Evolutionary conservation across 2,888 invertebrate species (phyloP), one percentile per base, ranked within the genome.

Genomic region (Pomacea canaliculata): DNA sequence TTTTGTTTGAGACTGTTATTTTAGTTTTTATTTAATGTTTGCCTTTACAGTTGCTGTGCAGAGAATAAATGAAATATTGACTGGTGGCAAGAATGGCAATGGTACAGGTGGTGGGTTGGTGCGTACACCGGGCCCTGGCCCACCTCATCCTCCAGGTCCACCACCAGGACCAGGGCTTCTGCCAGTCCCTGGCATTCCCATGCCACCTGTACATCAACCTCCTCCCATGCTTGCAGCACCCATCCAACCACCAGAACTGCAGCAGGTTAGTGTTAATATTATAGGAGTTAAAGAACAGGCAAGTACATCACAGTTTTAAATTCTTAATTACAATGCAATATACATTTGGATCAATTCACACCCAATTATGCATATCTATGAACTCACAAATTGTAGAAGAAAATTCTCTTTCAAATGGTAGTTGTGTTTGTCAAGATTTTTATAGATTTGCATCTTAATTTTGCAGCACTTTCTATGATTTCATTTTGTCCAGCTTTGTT

Each of bases 51-150:
- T 92, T 90, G 93, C 93, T 69, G 91, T 93, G 79, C 90, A 91
- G 73, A 91, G 92, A 84, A 92, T 93, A 77, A 91, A 92, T 84
- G 92, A 93, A 86, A 92, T 93, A 73, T 92, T 93, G 59, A 75
- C 75, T 73, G 71, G 66, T 18, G 72, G 73, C 46, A 67, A 66
- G 18, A 74, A 71, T 2, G 70, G 63, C 23, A 70, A 71, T 23
- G 27, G 62, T 1, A 23, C 69, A 19, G 60, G 78, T 27, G 78
- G 78, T n/a, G 80, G 80, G 2, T 49, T 72, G 51, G 70, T 70
- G 60, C 70, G 76, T 46, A 73, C 77, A 27, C 59, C 79, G 12
- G 85, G 82, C 7, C 76, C 76, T 13, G 80, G 79, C 60, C 82
- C 83, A 46, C 73, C 77, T 0, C 73, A 27, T 19, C 73, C 74